Percentiles rank a stretch among this genome's conserved stretches.
Conservation (phyloP, 1,140 invertebrate species). For the Nautilus pompilius region DNA sequence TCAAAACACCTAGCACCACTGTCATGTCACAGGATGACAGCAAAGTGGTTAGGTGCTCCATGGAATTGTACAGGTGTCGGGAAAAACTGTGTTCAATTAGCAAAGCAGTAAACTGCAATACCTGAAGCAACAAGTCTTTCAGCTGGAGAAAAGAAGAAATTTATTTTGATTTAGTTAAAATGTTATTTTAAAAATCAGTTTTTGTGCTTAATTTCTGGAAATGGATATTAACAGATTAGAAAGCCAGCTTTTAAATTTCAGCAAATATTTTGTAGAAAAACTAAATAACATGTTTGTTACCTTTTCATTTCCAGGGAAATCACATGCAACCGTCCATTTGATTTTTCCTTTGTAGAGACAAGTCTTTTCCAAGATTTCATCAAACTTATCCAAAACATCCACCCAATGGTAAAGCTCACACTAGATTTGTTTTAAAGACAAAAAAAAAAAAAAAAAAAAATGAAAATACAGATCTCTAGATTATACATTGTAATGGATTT, state of each 20-base stretch:
- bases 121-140: conserved; percentile 73
- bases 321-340: conserved; percentile 77
- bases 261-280: background rate
- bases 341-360: conserved; percentile 65
- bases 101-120: conserved; percentile 80
- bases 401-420: conserved; percentile 90
- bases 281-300: too few species aligned
- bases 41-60: conserved; percentile 82
- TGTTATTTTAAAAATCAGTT: too few species aligned
- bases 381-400: conserved; percentile 80
- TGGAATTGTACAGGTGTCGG: conserved; percentile 84
- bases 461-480: background rate
- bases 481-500: background rate
- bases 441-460: background rate
- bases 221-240: background rate
- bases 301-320: conserved; percentile 66
- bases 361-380: conserved; percentile 75
- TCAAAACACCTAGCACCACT: conserved; percentile 81
- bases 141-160: conserved; percentile 60
- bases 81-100: conserved; percentile 90
- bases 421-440: conserved; percentile 36
- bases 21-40: conserved; percentile 82
- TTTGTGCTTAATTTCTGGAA: conserved; percentile 3
- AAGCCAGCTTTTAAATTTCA: too few species aligned
- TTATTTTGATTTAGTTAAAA: too few species aligned